phyloP scores from a whole-genome alignment of 2,113 vertebrate species.

The Oncorhynchus kisutch region DNA sequence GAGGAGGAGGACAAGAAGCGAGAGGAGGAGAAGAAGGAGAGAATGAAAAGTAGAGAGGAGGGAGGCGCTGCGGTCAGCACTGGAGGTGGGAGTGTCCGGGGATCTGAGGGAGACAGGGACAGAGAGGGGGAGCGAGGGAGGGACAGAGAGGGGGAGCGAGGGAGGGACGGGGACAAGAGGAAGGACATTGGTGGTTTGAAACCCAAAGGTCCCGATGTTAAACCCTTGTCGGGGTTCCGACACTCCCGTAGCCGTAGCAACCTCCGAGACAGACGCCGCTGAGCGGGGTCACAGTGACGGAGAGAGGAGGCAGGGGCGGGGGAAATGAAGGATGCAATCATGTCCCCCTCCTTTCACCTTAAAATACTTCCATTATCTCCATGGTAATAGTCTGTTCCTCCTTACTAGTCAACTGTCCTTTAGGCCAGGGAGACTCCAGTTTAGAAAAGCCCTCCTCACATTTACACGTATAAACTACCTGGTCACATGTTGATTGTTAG shows the following conservation, averaged over 20 bases:
- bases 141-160: too few relatives aligned
- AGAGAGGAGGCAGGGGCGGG: neutral
- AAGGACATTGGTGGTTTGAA: conserved; percentile 31
- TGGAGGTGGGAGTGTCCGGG: conserved; percentile 50
- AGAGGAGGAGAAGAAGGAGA: conserved; percentile 73
- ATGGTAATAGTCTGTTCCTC: neutral
- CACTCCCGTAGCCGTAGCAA: conserved; percentile 82
- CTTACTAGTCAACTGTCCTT: neutral
- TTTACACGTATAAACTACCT: neutral
- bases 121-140: too few relatives aligned
- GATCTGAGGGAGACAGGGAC: neutral
- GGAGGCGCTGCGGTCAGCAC: conserved; percentile 23
- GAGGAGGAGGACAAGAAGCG: conserved; percentile 82
- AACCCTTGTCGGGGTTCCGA: neutral
- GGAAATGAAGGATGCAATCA: neutral
- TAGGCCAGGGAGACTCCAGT: too few relatives aligned
- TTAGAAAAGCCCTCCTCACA: conserved; percentile 28
- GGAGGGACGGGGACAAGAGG: conserved; percentile 40
- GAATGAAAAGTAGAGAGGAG: conserved; percentile 66
- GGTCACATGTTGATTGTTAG: neutral
- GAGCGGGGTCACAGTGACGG: conserved; percentile 36
- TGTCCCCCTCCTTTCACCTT: neutral
- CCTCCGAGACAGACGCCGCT: conserved; percentile 82
- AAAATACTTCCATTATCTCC: conserved; percentile 4
- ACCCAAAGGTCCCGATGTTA: conserved; percentile 35